These are phyloP conservation scores for Phymatocera aterrima DNA, from an alignment of 2,888 invertebrate genomes.

Conservation along the genomic window DNA sequence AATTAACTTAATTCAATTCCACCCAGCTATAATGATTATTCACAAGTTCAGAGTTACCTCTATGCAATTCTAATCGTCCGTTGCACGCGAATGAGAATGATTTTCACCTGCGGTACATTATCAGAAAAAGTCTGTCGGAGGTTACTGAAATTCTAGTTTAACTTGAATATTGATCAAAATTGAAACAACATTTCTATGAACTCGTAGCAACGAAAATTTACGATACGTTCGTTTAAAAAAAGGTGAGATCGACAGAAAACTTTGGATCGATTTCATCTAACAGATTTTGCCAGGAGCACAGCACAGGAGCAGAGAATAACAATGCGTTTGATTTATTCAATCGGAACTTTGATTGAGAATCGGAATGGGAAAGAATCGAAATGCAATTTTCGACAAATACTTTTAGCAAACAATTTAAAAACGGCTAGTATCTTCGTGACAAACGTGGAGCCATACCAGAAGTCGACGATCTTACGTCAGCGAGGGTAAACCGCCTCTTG, in stretches of 20 bases:
- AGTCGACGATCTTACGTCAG: constrained; percentile 34
- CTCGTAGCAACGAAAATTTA: too few relatives aligned
- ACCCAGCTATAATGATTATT: constrained; percentile 2
- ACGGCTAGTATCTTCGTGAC: not conserved
- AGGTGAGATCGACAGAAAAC: too few relatives aligned
- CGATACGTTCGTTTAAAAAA: too few relatives aligned
- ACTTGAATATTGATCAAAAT: too few relatives aligned
- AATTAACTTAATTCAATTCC: not conserved
- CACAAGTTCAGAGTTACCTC: not conserved
- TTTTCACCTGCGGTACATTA: not conserved
- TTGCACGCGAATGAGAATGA: too few relatives aligned
- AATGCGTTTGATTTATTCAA: too few relatives aligned
- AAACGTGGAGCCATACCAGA: not conserved
- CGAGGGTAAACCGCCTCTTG: constrained; percentile 24
- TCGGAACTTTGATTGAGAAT: too few relatives aligned
- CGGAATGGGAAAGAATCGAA: not conserved
- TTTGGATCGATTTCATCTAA: too few relatives aligned
- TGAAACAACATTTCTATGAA: too few relatives aligned
- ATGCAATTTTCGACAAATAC: constrained; percentile 16
- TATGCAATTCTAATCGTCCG: not conserved
- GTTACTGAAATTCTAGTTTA: too few relatives aligned
- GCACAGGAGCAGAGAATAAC: too few relatives aligned
- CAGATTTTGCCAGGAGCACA: not conserved
- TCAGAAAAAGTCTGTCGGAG: too few relatives aligned
- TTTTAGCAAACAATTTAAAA: constrained; percentile 3